A percentile compares a stretch with the other conserved stretches of the same genome.
Conservation (phyloP, 2,113 vertebrate genomes). For the Pachycephala philippinensis region DNA sequence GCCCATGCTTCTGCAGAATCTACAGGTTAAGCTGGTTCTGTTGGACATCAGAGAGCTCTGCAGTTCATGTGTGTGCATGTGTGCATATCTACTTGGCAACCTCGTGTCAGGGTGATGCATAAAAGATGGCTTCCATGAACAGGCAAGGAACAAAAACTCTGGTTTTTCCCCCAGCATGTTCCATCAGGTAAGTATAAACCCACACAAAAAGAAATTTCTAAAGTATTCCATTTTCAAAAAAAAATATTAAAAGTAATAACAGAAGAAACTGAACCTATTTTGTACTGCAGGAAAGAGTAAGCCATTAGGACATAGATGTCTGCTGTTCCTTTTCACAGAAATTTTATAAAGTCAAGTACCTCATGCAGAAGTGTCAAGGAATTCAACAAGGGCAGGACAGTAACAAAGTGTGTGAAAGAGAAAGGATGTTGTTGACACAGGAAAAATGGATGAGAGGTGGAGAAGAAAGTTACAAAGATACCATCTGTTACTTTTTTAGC, state of each 20-base stretch:
- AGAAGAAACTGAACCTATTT: background rate
- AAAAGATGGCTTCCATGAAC: background rate
- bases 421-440: background rate
- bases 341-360: background rate
- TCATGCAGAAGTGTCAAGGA: background rate
- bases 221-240: fast-evolving
- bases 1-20: background rate
- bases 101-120: fast-evolving
- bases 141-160: background rate
- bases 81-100: background rate
- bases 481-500: background rate
- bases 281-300: background rate
- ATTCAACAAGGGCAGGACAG: background rate
- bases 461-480: background rate
- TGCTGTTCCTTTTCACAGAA: background rate
- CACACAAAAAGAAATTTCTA: background rate
- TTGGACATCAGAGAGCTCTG: background rate
- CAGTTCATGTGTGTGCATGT: background rate
- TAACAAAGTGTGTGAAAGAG: background rate
- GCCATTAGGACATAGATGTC: background rate
- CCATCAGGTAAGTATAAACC: background rate
- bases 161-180: background rate
- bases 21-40: background rate
- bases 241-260: background rate
- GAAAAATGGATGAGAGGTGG: background rate